phyloP scores from a whole-genome alignment of 2,888 invertebrate species.

The Microctonus hyperodae region DNA sequence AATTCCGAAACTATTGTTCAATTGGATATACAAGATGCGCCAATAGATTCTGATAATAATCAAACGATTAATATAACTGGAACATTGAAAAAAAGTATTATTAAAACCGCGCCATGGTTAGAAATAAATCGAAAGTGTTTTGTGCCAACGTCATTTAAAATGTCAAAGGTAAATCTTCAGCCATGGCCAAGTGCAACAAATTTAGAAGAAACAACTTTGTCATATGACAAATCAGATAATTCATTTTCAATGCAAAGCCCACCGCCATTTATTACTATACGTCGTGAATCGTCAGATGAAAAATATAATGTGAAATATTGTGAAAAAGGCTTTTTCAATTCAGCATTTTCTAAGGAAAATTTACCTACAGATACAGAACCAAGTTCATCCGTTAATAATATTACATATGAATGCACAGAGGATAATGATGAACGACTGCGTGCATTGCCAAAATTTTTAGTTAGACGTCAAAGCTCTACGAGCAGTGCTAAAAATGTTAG shows the following conservation, averaged over 20 bases:
- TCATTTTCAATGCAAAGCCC: slow-evolving; percentile 20
- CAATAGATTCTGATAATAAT: not conserved
- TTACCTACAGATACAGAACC: slow-evolving; percentile 23
- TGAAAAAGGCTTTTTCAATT: slow-evolving; percentile 45
- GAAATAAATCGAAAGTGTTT: slow-evolving; percentile 52
- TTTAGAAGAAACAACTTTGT: slow-evolving; percentile 40
- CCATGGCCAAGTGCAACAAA: slow-evolving; percentile 59
- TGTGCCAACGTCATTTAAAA: slow-evolving; percentile 42
- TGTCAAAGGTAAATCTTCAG: slow-evolving; percentile 45
- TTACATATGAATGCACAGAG: slow-evolving; percentile 21
- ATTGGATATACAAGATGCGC: slow-evolving; percentile 50
- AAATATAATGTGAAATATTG: slow-evolving; percentile 6
- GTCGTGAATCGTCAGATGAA: slow-evolving; percentile 31
- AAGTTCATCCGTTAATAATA: slow-evolving; percentile 12
- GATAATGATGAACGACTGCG: slow-evolving; percentile 37
- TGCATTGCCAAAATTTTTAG: slow-evolving; percentile 43
- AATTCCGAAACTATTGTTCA: slow-evolving; percentile 57
- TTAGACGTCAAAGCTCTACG: slow-evolving; percentile 49
- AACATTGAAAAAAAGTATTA: slow-evolving; percentile 45
- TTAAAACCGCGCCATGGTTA: slow-evolving; percentile 39
- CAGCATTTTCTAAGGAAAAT: slow-evolving; percentile 47
- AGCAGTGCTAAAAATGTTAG: slow-evolving; percentile 45
- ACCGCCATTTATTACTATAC: slow-evolving; percentile 35
- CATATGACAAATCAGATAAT: slow-evolving; percentile 15
- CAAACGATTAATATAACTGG: slow-evolving; percentile 36